Percentiles rank a stretch among this genome's conserved stretches.
Evolutionary conservation across 2,888 invertebrate species (phyloP).

Genomic region (Prosopocoilus inquinatus): DNA sequence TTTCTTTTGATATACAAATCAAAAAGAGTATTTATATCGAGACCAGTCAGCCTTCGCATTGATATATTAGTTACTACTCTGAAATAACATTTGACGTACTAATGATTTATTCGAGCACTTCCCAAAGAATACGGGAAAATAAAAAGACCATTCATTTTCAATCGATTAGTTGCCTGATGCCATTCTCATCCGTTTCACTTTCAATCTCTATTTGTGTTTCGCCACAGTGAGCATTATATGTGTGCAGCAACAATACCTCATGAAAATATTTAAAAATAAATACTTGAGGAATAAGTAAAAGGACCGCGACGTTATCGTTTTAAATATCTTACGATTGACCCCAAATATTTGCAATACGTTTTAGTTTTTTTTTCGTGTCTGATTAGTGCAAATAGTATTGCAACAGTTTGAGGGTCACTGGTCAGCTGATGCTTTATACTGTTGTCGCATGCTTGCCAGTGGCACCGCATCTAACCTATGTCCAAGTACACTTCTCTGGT

Average conservation of each 20-base stretch:
- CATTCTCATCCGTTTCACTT: no score
- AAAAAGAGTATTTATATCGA: no score
- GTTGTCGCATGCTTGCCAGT: slow-evolving; percentile 51
- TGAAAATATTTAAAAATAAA: slow-evolving; percentile 3
- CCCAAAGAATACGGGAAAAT: not conserved
- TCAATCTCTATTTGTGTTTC: no score
- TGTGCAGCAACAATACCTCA: slow-evolving; percentile 4
- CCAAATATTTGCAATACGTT: slow-evolving; percentile 7
- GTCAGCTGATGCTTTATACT: slow-evolving; percentile 46
- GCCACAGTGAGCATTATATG: slow-evolving; percentile 1
- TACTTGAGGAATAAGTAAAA: no score
- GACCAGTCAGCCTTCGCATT: not conserved
- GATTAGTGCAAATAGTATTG: not conserved
- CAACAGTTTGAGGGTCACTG: slow-evolving; percentile 38
- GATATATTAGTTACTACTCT: not conserved
- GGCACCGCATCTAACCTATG: slow-evolving; percentile 56
- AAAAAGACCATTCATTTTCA: not conserved
- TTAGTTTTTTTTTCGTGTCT: not conserved
- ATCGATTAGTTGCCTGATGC: not conserved
- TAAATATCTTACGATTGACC: slow-evolving; percentile 4
- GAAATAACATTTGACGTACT: not conserved
- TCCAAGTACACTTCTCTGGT: slow-evolving; percentile 61
- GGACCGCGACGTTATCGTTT: not conserved
- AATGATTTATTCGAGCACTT: slow-evolving; percentile 1
- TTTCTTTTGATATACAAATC: no score